Evolutionary conservation across 2,888 invertebrate genomes (phyloP), one percentile per base, ranked within the genome.

Genomic region (Lampropteryx suffumata): DNA sequence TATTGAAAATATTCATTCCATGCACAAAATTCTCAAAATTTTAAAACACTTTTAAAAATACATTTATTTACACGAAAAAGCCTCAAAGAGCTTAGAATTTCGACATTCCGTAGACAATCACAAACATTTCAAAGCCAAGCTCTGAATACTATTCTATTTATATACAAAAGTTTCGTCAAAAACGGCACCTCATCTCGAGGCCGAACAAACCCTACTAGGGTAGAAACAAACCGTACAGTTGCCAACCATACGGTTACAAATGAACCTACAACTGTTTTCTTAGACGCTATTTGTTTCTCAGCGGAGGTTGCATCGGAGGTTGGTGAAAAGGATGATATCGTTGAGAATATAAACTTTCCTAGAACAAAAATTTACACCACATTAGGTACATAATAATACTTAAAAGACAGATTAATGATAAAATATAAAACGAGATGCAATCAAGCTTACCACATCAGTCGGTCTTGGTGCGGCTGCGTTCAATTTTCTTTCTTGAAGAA

Each of bases 401-500:
- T 21, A 21, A 3, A 3, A 21, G 21, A 21, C 21, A 21, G 2
- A 21, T 21, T n/a, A n/a, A n/a, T n/a, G n/a, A n/a, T n/a, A n/a
- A n/a, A n/a, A n/a, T n/a, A n/a, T n/a, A n/a, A n/a, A n/a, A n/a
- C n/a, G n/a, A n/a, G n/a, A n/a, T n/a, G n/a, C n/a, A n/a, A n/a
- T 6, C n/a, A 13, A 10, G 1, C 83, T 76, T 46, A 90, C 89
- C 84, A 88, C 82, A 55, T 82, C 73, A 51, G 65, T 79, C 6
- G 76, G 71, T 53, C 64, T 67, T 49, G 68, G 70, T 12, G 69
- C 73, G 28, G 64, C 68, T 51, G 65, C 62, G 45, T 64, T 73
- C 69, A 76, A 71, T 51, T 65, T 72, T 62, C 79, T 79, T 66
- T 95, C 95, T 79, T 95, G 94, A 65, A 94, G 90, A 61, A 97